Percentiles rank a stretch among this genome's conserved stretches.
These are phyloP conservation scores for Gortyna flavago DNA, from an alignment of 2,888 invertebrate species.

Conservation along the genomic window DNA sequence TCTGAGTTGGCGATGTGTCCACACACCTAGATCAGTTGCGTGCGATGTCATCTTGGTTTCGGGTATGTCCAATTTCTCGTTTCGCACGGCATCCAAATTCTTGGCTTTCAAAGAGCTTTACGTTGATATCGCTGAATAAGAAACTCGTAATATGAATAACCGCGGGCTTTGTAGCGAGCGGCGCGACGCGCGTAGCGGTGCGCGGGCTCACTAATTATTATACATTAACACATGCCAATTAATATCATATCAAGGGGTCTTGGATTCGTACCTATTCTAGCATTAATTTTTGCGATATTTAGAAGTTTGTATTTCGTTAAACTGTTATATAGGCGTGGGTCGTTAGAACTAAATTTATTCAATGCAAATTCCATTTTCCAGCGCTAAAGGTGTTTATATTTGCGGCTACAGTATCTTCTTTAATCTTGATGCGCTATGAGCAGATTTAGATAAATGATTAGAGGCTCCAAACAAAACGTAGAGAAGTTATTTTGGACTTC, in stretches of 20 bases:
- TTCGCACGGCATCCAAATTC: slow-evolving; percentile 69
- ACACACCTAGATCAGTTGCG: slow-evolving; percentile 67
- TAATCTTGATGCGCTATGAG: slow-evolving; percentile 37
- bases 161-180: slow-evolving; percentile 55
- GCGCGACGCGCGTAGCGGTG: slow-evolving; percentile 53
- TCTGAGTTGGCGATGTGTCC: slow-evolving; percentile 80
- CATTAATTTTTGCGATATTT: slow-evolving; percentile 21
- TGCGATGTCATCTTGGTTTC: slow-evolving; percentile 84
- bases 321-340: slow-evolving; percentile 36
- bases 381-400: slow-evolving; percentile 54
- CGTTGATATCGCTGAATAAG: slow-evolving; percentile 65
- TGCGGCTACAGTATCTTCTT: slow-evolving; percentile 50
- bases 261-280: slow-evolving; percentile 14
- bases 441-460: slow-evolving; percentile 43
- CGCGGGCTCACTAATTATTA: slow-evolving; percentile 25
- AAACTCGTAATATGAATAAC: slow-evolving; percentile 60
- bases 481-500: slow-evolving; percentile 26
- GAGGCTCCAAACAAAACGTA: slow-evolving; percentile 8
- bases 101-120: slow-evolving; percentile 72
- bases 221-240: slow-evolving; percentile 33
- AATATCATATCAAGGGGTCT: slow-evolving; percentile 24
- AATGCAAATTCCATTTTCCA: slow-evolving; percentile 48
- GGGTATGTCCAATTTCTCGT: slow-evolving; percentile 82
- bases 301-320: slow-evolving; percentile 25
- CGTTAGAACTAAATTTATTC: slow-evolving; percentile 52